Evolutionary conservation across 2,888 invertebrate genomes (phyloP).

Genomic region (Euspilapteryx auroguttella): DNA sequence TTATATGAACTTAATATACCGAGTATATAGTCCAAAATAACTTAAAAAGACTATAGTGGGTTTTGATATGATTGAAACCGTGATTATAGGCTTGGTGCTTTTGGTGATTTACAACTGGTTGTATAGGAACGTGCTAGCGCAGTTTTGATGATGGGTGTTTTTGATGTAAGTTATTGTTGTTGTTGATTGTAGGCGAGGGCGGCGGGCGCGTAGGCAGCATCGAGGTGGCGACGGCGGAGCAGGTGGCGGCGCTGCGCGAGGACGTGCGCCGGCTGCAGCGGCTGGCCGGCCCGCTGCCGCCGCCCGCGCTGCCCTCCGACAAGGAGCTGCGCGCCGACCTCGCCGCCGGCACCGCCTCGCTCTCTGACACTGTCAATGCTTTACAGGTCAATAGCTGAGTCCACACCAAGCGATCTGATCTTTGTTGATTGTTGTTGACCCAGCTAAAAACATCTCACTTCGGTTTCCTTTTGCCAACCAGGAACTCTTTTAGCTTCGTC

Average conservation of each 20-base stretch:
- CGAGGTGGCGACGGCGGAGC: constrained; percentile 31
- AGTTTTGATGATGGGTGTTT: not conserved
- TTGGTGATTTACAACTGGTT: no score
- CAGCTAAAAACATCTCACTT: no score
- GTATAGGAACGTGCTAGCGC: no score
- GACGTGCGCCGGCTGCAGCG: constrained; percentile 17
- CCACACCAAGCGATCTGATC: no score
- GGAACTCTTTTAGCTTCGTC: no score
- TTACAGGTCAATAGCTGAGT: constrained; percentile 42
- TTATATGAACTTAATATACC: no score
- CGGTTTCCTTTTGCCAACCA: no score
- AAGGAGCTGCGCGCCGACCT: constrained; percentile 21
- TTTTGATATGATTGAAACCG: no score
- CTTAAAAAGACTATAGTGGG: no score
- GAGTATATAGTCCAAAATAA: no score
- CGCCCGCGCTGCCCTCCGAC: constrained; percentile 26
- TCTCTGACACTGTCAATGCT: constrained; percentile 31
- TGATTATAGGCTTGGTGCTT: no score
- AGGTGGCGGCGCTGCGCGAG: constrained; percentile 23
- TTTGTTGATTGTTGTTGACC: no score
- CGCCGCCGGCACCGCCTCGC: constrained; percentile 25
- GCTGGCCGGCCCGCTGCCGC: constrained; percentile 16
- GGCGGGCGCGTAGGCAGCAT: constrained; percentile 16
- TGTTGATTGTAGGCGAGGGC: not conserved
- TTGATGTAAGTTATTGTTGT: not conserved